These are phyloP conservation scores for Hippocampus comes DNA, from an alignment of 2,113 vertebrate species.

Conservation along the genomic window DNA sequence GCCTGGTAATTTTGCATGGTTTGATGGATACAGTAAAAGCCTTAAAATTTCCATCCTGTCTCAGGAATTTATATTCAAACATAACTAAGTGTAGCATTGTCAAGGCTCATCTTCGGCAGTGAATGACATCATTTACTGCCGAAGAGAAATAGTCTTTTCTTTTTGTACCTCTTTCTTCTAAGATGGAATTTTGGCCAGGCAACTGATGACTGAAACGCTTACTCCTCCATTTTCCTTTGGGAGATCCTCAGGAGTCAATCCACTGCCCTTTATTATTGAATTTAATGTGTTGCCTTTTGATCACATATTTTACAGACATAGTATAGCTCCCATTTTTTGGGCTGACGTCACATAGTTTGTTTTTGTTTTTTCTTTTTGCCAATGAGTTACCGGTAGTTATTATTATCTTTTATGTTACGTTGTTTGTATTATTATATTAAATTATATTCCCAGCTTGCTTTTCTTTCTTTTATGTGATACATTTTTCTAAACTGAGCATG, in stretches of 20 bases:
- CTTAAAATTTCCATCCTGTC: neutral
- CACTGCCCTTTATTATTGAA: neutral
- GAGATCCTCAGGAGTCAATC: neutral
- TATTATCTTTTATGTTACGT: too few species aligned
- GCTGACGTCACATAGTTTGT: neutral
- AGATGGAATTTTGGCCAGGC: neutral
- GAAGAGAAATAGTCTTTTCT: neutral
- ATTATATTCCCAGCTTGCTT: too few species aligned
- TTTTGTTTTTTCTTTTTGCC: neutral
- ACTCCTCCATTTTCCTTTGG: neutral
- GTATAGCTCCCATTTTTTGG: neutral
- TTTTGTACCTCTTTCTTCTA: neutral
- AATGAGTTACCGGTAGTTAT: neutral
- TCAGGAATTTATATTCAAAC: too few species aligned
- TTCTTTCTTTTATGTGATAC: neutral
- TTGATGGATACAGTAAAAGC: neutral
- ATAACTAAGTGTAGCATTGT: too few species aligned
- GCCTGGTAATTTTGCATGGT: neutral
- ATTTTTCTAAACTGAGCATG: too few species aligned
- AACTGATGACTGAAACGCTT: neutral
- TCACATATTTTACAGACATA: neutral
- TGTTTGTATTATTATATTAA: too few species aligned
- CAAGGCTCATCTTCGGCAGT: too few species aligned
- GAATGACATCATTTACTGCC: too few species aligned
- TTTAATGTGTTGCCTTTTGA: neutral